Conservation (phyloP, 2,797 vertebrate genomes). For the Enteromius anoplus region DNA sequence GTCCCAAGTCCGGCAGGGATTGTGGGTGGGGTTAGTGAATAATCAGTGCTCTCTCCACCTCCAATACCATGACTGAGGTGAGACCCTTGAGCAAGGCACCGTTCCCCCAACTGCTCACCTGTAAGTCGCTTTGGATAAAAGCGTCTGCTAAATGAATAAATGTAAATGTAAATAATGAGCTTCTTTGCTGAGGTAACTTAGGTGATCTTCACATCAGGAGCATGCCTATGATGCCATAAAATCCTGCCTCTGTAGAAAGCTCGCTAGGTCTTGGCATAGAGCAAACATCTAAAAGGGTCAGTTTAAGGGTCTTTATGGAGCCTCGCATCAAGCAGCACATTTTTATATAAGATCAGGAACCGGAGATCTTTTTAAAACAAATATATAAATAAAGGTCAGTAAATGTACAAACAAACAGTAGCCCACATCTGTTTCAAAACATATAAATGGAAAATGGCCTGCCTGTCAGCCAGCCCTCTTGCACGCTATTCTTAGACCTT, state of each 20-base stretch:
- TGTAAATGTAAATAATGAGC: no score
- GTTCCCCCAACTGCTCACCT: no score
- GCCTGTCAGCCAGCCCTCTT: constrained; percentile 29
- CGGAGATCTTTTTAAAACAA: background rate
- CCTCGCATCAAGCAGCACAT: background rate
- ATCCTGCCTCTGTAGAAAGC: background rate
- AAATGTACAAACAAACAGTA: constrained; percentile 10
- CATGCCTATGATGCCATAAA: background rate
- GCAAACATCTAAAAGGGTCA: background rate
- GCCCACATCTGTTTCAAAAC: background rate
- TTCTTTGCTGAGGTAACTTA: background rate
- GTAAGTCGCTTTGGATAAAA: no score
- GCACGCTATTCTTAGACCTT: constrained; percentile 65
- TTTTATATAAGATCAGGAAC: background rate
- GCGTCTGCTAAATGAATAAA: no score
- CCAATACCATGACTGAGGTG: no score
- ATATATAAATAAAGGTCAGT: constrained; percentile 11
- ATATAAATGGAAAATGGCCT: constrained; percentile 2
- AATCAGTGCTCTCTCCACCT: no score
- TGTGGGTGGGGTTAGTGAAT: no score
- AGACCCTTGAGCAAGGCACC: no score
- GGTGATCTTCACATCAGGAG: background rate
- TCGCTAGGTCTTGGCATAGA: background rate
- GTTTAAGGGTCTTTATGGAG: background rate
- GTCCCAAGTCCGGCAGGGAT: no score